These are phyloP conservation scores for Burhinus oedicnemus DNA, from an alignment of 2,113 vertebrate species.

Conservation along the genomic window DNA sequence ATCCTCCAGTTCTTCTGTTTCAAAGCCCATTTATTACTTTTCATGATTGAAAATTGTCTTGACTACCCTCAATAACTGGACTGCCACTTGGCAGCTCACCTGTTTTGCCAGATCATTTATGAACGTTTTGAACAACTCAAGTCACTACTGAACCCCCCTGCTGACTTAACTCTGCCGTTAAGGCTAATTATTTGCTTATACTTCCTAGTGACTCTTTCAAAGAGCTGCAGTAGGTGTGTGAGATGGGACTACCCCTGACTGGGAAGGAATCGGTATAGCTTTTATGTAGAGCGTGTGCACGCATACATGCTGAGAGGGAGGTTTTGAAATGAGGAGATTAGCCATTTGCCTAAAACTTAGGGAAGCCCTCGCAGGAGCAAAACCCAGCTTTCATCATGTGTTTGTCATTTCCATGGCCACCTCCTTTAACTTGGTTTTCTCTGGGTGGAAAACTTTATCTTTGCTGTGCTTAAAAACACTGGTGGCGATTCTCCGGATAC, in stretches of 20 bases:
- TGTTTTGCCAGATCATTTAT: not conserved
- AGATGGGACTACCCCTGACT: not conserved
- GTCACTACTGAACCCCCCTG: not conserved
- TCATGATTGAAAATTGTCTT: not conserved
- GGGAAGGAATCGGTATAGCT: not conserved
- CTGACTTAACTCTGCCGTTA: not conserved
- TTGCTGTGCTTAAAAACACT: not conserved
- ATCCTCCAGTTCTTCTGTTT: not conserved
- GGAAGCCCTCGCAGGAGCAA: not conserved
- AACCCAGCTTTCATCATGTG: not conserved
- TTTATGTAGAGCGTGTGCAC: fast-evolving
- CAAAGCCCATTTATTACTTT: not conserved
- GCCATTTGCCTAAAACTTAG: not conserved
- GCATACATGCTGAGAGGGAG: fast-evolving
- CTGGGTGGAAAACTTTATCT: not conserved
- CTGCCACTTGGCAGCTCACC: not conserved
- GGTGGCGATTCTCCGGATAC: not conserved
- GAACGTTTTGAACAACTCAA: not conserved
- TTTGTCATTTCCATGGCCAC: not conserved
- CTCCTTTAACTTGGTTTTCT: not conserved
- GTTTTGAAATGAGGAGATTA: not conserved
- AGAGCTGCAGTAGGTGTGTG: not conserved
- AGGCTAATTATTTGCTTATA: not conserved
- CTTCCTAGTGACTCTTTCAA: not conserved
- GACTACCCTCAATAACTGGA: not conserved